Evolutionary conservation across 2,888 invertebrate genomes (phyloP), one percentile per base, ranked within the genome.

Genomic region (Tiphia femorata): DNA sequence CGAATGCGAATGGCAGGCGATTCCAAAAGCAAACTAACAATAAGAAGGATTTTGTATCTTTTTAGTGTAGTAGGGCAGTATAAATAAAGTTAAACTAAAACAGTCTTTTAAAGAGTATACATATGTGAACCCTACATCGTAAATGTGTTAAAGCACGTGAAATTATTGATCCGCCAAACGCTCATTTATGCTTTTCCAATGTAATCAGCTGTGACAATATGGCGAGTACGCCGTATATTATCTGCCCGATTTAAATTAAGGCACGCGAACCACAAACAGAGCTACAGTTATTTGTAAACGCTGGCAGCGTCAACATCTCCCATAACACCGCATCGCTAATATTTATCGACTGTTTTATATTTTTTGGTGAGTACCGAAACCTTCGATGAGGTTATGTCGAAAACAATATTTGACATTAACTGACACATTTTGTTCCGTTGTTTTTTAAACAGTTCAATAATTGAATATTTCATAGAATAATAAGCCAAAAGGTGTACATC

Each of bases 141-240:
- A 8, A 40, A 7, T n/a, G 17, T 14, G 1, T 37, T 12, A n/a
- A 20, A 27, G 23, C 6, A 19, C 33, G 30, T 49, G 58, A 59
- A 49, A 51, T 59, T 70, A 70, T 70, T 62, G 72, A 72, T 69
- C 70, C 44, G 25, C 35, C 41, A 48, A 49, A 50, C 43, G 46
- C 42, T 16, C 17, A 21, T 50, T 57, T 62, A 48, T 57, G 53
- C 29, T 56, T 59, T 59, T 43, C 61, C 51, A 57, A 62, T 53
- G 50, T 46, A 38, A 68, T 72, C 75, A 75, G 76, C 75, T 75
- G 74, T 64, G 63, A 67, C 62, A 75, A 75, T 62, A 75, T 75
- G 74, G 74, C 70, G 72, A 61, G 44, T 41, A 50, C 52, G 43
- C 40, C 58, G 58, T 61, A 49, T 58, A 61, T 71, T 55, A 58